phyloP scores from a whole-genome alignment of 2,113 vertebrate species.

The Gracilinanus agilis region DNA sequence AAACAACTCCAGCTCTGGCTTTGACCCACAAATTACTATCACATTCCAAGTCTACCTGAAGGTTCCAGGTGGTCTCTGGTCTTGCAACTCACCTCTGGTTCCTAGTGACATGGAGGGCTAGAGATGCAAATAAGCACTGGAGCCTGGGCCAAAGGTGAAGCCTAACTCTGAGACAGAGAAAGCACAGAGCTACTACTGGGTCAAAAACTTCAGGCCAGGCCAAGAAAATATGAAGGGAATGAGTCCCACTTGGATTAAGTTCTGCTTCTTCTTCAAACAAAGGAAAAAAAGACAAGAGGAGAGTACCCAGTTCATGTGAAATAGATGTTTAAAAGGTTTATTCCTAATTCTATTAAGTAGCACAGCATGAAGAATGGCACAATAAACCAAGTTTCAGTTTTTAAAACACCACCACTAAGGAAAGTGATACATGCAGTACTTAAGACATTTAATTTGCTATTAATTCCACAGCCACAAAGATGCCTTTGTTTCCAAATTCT shows the following conservation, averaged over 20 bases:
- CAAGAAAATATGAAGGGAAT: not conserved
- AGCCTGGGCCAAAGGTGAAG: not conserved
- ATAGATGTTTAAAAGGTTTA: not conserved
- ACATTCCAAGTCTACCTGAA: not conserved
- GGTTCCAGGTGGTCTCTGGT: not conserved
- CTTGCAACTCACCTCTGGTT: not conserved
- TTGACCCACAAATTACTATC: not conserved
- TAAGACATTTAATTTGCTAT: not conserved
- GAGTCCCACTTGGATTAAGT: not conserved
- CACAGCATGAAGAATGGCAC: not conserved
- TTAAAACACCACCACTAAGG: not conserved
- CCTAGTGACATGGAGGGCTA: not conserved
- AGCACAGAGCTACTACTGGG: not conserved
- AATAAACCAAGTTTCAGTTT: not conserved
- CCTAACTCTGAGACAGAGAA: not conserved
- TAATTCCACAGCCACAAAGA: fast-evolving
- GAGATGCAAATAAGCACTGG: not conserved
- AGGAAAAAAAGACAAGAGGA: not conserved
- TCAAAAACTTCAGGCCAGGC: not conserved
- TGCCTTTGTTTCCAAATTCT: not conserved
- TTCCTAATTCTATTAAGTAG: not conserved
- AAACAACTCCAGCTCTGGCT: not conserved
- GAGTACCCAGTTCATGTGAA: not conserved
- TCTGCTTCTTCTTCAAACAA: not conserved
- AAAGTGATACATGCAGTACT: not conserved